Evolutionary conservation across 2,888 invertebrate genomes (phyloP), one percentile per base, ranked within the genome.

Genomic region (Drosophila nr. perissopoda): DNA sequence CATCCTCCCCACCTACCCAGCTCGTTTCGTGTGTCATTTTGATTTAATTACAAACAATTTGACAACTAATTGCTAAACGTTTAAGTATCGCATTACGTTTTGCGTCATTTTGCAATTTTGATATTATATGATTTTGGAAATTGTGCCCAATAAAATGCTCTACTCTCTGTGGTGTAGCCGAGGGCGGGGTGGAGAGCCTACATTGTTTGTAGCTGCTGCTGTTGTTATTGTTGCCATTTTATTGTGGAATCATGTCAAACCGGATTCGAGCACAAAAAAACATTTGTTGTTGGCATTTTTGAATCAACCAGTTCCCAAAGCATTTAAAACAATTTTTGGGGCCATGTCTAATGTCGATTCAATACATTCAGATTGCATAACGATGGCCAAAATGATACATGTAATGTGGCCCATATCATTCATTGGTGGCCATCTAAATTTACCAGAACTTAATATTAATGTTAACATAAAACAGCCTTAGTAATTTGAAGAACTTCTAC

Each of bases 1-100:
- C 27, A 0, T 21, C 11, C 27, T 8, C 11, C 18, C 1, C 21
- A 25, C 4, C 13, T 16, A n/a, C 36, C n/a, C 51, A 18, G 36
- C 51, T 21, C 40, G 78, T 80, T 89, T 76, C 78, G 72, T 89
- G 72, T 86, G 79, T 88, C 83, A 80, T 81, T 88, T 81, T 88
- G 81, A 90, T 88, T 90, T 90, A 88, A 88, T 88, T 88, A 90
- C 90, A 80, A 89, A 89, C 88, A 88, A 88, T 88, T 90, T 88
- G 89, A 88, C 90, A 90, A 89, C 90, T 88, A 90, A 88, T 88
- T 88, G 88, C 89, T 74, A 74, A 83, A 82, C 81, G 79, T 81
- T 90, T 88, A 88, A 90, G 74, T 90, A 80, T 88, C 82, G 86
- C 82, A 88, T 88, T 88, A 88, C 84, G 84, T 83, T 88, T 86